Evolutionary conservation across 92 coral and sea anemone genomes (phyloP).

Genomic region (Ricordea florida): DNA sequence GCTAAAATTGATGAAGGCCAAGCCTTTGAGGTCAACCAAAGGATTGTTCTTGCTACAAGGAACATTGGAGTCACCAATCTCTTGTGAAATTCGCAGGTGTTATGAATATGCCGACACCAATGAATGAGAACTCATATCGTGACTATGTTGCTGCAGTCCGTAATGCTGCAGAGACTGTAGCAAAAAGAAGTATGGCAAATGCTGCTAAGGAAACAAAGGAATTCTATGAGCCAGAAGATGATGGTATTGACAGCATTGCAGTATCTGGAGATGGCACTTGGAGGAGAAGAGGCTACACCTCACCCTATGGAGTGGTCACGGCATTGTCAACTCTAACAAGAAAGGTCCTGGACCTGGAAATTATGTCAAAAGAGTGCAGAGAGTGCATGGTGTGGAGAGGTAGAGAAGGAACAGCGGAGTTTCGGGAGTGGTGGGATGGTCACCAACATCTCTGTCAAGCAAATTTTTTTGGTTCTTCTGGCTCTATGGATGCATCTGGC

Average conservation of each 20-base stretch:
- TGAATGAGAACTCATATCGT: constrained; percentile 37
- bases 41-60: no score
- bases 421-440: no score
- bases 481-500: constrained; percentile 47
- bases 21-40: no score
- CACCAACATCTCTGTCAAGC: constrained; percentile 37
- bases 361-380: constrained; percentile 18
- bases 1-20: no score
- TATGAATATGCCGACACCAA: constrained; percentile 48
- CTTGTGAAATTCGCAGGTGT: constrained; percentile 27
- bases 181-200: constrained; percentile 29
- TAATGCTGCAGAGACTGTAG: constrained; percentile 25
- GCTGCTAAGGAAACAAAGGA: constrained; percentile 30
- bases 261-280: no score
- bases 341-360: constrained; percentile 33
- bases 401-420: constrained; percentile 21
- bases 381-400: constrained; percentile 5
- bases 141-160: constrained; percentile 33
- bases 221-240: constrained; percentile 31
- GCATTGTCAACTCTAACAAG: constrained; percentile 35
- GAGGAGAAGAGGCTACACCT: constrained; percentile 42
- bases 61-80: constrained; percentile 41
- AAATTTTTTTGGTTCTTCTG: constrained; percentile 42
- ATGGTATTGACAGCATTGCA: constrained; percentile 15
- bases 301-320: constrained; percentile 45